phyloP scores from a whole-genome alignment of 2,113 vertebrate species.

The Phalacrocorax brasilianus region DNA sequence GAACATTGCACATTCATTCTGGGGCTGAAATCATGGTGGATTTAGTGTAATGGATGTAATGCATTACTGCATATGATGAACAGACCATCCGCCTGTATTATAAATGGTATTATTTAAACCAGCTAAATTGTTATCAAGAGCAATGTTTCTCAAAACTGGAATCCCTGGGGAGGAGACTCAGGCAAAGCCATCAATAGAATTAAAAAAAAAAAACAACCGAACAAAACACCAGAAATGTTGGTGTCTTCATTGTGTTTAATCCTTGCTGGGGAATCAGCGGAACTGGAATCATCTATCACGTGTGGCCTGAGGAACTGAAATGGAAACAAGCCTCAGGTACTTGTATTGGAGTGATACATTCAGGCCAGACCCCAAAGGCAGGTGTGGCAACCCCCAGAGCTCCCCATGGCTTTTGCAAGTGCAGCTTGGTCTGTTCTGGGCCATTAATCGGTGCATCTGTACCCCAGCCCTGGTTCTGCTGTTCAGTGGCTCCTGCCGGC shows the following conservation, averaged over 20 bases:
- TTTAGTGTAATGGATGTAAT: slow-evolving; percentile 5
- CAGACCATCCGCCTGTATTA: background rate
- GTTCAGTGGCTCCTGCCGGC: accelerated
- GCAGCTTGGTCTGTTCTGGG: background rate
- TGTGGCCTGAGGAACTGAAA: background rate
- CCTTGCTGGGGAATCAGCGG: background rate
- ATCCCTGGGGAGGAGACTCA: background rate
- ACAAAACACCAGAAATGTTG: background rate
- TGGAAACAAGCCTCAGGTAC: background rate
- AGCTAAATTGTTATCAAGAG: background rate
- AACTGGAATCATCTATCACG: background rate
- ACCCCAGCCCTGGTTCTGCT: background rate
- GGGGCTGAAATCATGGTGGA: background rate
- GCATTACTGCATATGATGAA: background rate
- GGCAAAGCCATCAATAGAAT: background rate
- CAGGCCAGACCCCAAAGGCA: background rate
- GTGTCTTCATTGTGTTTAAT: accelerated
- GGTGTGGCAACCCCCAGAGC: background rate
- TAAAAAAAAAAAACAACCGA: background rate
- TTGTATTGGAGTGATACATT: background rate
- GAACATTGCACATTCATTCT: background rate
- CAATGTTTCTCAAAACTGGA: background rate
- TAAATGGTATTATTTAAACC: slow-evolving; percentile 24
- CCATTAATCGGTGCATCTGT: accelerated
- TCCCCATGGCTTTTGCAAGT: background rate